Evolutionary conservation across 23 tunicate species (phyloP).

Genomic region (Trididemnum miniatum): DNA sequence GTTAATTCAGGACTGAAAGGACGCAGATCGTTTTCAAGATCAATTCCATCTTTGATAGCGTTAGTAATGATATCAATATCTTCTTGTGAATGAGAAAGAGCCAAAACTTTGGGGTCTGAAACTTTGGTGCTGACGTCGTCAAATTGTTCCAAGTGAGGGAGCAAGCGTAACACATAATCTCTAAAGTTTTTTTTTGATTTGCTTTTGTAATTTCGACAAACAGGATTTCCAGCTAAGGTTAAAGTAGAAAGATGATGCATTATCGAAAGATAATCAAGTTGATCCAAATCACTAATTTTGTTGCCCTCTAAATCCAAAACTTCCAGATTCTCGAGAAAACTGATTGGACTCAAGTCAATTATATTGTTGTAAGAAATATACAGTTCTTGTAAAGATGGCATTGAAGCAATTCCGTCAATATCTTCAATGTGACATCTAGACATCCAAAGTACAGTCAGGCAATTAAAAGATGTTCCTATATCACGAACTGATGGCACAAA

Average conservation of each 20-base stretch:
- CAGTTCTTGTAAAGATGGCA: constrained; percentile 66
- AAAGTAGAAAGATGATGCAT: constrained; percentile 55
- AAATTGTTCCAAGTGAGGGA: constrained; percentile 54
- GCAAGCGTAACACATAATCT: constrained; percentile 38
- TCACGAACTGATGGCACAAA: constrained; percentile 82
- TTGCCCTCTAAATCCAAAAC: constrained; percentile 87
- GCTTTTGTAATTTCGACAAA: constrained; percentile 17
- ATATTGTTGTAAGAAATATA: constrained; percentile 87
- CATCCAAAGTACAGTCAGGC: constrained; percentile 78
- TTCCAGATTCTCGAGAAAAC: constrained; percentile 80
- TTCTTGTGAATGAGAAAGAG: constrained; percentile 52
- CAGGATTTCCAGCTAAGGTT: constrained; percentile 72
- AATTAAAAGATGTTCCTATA: constrained; percentile 70
- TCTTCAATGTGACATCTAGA: constrained; percentile 70
- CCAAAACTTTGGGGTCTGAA: constrained; percentile 11
- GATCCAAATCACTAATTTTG: constrained; percentile 63
- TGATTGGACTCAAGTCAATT: constrained; percentile 66
- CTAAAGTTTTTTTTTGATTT: constrained; percentile 41
- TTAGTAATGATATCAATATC: constrained; percentile 76
- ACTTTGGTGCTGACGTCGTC: constrained; percentile 48
- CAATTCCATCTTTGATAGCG: constrained; percentile 79
- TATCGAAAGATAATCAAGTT: constrained; percentile 79
- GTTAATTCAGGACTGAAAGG: not conserved
- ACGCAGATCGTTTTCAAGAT: constrained; percentile 3
- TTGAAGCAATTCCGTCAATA: constrained; percentile 87